Conservation (phyloP, 1,140 invertebrate genomes). For the Batillaria attramentaria region DNA sequence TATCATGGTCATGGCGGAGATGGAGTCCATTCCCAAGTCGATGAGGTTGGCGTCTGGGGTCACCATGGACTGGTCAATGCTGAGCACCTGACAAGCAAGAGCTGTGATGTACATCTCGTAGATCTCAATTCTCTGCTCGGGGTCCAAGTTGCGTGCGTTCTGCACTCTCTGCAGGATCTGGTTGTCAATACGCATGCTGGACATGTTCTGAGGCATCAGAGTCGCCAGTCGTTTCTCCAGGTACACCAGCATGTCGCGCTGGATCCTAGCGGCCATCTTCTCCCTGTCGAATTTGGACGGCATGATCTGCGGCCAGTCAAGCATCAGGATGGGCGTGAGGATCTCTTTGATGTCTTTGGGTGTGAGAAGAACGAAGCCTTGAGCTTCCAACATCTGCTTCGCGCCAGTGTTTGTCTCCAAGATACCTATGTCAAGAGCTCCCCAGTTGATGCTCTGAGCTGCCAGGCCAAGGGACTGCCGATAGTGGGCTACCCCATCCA, state of each 20-base stretch:
- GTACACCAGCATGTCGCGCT: conserved; percentile 21
- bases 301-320: conserved; percentile 37
- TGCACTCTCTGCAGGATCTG: conserved; percentile 27
- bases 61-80: conserved; percentile 27
- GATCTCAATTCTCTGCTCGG: conserved; percentile 21
- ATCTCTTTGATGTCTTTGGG: conserved; percentile 38
- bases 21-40: conserved; percentile 46
- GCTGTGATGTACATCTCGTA: conserved; percentile 32
- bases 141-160: conserved; percentile 16
- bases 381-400: conserved; percentile 28
- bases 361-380: conserved; percentile 38
- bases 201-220: conserved; percentile 9
- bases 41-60: conserved; percentile 35
- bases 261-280: conserved; percentile 28
- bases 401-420: conserved; percentile 24
- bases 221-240: conserved; percentile 33
- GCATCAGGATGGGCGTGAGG: conserved; percentile 34
- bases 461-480: conserved; percentile 37
- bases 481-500: conserved; percentile 53
- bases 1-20: conserved; percentile 46
- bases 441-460: conserved; percentile 57
- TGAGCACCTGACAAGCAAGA: conserved; percentile 36
- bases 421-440: conserved; percentile 48
- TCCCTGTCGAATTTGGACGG: conserved; percentile 42
- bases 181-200: conserved; percentile 26